Percentiles rank a stretch among this genome's conserved stretches.
phyloP scores from a whole-genome alignment of 2,113 vertebrate species.

The Catharus fuscescens region DNA sequence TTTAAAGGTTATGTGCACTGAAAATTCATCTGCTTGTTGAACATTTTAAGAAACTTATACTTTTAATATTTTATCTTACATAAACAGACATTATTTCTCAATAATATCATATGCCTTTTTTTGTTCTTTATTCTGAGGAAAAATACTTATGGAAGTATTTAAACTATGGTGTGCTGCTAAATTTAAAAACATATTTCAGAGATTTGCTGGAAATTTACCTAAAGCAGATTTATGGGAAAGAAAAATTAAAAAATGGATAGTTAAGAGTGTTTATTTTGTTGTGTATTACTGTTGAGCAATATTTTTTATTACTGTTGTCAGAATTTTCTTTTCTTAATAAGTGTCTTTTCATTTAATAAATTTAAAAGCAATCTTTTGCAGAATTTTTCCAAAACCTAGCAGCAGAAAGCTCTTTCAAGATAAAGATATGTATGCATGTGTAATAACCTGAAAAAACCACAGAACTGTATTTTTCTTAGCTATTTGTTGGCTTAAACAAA shows the following conservation, averaged over 20 bases:
- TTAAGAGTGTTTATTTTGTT: neutral
- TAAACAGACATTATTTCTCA: neutral
- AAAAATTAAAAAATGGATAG: accelerated
- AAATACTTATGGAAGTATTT: neutral
- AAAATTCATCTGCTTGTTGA: neutral
- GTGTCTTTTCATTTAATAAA: neutral
- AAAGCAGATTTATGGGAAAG: neutral
- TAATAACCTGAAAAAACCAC: neutral
- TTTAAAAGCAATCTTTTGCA: neutral
- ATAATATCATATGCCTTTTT: neutral
- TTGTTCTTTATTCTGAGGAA: neutral
- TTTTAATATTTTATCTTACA: neutral
- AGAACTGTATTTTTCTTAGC: neutral
- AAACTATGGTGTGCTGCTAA: neutral
- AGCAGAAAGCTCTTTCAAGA: neutral
- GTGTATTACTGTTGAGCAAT: neutral
- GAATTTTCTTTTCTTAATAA: neutral
- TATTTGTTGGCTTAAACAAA: neutral
- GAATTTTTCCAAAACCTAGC: neutral
- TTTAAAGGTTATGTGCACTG: neutral
- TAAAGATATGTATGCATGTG: neutral
- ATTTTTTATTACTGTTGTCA: neutral
- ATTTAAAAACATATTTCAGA: neutral
- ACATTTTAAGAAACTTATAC: neutral
- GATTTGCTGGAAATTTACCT: neutral